Evolutionary conservation across 2,888 invertebrate genomes (phyloP), one percentile per base, ranked within the genome.

Genomic region (Caenorhabditis sulstoni): DNA sequence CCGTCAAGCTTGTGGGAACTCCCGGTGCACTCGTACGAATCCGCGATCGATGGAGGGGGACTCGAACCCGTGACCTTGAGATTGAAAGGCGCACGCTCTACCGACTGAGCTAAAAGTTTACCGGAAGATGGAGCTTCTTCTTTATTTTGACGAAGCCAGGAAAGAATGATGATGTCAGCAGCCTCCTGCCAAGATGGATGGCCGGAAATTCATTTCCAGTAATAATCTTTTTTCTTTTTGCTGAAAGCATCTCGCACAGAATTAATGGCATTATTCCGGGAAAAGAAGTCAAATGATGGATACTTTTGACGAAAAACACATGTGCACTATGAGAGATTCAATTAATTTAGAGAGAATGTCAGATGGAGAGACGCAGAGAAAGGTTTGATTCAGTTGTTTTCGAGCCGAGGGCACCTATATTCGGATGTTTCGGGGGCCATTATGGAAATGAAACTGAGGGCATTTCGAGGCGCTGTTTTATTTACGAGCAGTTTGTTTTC

Each of bases 71-170:
- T 78, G 78, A 67, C 81, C 67, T 82, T 80, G 55, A 81, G 70
- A 81, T 55, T 84, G 83, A 84, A 83, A 84, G 84, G 83, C 84
- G 83, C 78, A 85, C 85, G 85, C 84, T 85, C 85, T 85, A 85
- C 85, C 84, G 84, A 84, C 84, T 84, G 85, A 85, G 85, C 85
- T 85, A 85, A 82, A 76, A 83, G 79, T 82, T 82, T 82, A 9
- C 49, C 49, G 22, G 9, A 4, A 3, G 29, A 7, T 29, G 29
- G 29, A 5, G 29, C n/a, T n/a, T n/a, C n/a, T n/a, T n/a, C n/a
- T n/a, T 29, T 29, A 11, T 44, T 44, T n/a, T 3, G 44, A 29
- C 4, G 12, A 29, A 23, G 29, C 14, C 16, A 18, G 16, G 50
- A 9, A 23, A 3, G 22, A 39, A 9, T 11, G 20, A 16, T 57